Base-by-base conservation (phyloP, 2,797 vertebrate genomes). In the Brachyalestes nurse region DNA sequence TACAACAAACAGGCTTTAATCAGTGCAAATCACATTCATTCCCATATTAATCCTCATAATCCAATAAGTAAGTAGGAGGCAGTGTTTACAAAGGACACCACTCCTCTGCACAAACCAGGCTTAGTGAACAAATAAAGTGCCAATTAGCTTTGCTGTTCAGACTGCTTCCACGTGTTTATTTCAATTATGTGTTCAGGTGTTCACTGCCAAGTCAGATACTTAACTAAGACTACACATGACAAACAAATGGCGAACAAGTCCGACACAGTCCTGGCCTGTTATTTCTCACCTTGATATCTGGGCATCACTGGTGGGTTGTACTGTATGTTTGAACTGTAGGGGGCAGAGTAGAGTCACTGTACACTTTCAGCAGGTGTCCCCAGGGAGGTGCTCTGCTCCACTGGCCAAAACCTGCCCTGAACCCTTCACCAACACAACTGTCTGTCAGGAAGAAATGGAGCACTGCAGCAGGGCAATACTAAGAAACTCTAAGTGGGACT, bases 311-410 rank as follows among this genome's bases (percentile, higher is more conserved):
- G 72, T 66, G 62, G 86, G 90, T 89, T 87, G 87, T 86, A 82
- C 8, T 78, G 49, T 16, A 49, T 14, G 82, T 79, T 88, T 85
- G 87, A 91, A 91, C 95, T 95, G 91, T 91, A 94, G 92, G 91
- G 92, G 93, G 93, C 93, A 94, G 91, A 92, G 85, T 93, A 87
- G 90, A 93, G 93, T 93, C 79, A 83, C 34, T 47, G 16, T 34
- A 25, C n/a, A 5, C 42, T 88, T n/a, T 42, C 47, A 72, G 55
- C 62, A 42, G 55, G 58, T 23, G 21, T 4, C 25, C 38, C n/a
- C 23, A 61, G 74, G 61, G 64, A 34, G 14, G 25, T 62, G 67
- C 74, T 64, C 19, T 40, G 45, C 19, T 55, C 45, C 45, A 58
- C 62, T 38, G 53, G 19, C 53, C 55, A 16, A 10, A 62, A 60